A percentile compares a stretch with the other conserved stretches of the same genome.
phyloP scores from a whole-genome alignment of 2,113 vertebrate species.

The Sialia sialis region DNA sequence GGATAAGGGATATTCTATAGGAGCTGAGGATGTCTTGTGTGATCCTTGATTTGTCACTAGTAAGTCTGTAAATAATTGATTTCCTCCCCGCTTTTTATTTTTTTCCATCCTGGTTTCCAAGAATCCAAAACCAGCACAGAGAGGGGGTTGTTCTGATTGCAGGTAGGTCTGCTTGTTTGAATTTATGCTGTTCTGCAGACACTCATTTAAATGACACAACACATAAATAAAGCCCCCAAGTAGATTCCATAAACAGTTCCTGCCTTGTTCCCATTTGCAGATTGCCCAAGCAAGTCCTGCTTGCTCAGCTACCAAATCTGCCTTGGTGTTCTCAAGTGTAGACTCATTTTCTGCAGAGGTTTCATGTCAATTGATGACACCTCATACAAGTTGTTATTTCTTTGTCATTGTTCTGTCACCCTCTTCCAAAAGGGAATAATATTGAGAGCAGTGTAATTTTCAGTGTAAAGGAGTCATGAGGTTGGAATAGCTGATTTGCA shows the following conservation, averaged over 20 bases:
- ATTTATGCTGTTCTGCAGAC: background rate
- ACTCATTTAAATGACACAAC: background rate
- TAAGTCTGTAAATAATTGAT: conserved; percentile 12
- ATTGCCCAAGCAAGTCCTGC: background rate
- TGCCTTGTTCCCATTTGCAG: background rate
- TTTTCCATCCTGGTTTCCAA: background rate
- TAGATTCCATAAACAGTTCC: background rate
- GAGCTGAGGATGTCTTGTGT: background rate
- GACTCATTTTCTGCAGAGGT: background rate
- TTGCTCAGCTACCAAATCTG: background rate
- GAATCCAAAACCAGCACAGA: background rate
- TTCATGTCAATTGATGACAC: background rate
- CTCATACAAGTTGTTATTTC: background rate
- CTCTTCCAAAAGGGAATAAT: background rate
- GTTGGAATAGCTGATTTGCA: background rate
- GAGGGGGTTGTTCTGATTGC: background rate
- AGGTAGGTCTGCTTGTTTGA: background rate
- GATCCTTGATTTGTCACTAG: background rate
- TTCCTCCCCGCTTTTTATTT: background rate
- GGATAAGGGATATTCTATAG: background rate
- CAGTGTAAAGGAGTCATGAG: background rate
- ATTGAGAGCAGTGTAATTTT: background rate
- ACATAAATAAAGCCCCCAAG: background rate
- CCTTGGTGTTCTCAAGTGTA: background rate
- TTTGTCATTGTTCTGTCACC: background rate